These are phyloP conservation scores for Gasteruption jaculator DNA, from an alignment of 2,888 invertebrate genomes.

Conservation along the genomic window DNA sequence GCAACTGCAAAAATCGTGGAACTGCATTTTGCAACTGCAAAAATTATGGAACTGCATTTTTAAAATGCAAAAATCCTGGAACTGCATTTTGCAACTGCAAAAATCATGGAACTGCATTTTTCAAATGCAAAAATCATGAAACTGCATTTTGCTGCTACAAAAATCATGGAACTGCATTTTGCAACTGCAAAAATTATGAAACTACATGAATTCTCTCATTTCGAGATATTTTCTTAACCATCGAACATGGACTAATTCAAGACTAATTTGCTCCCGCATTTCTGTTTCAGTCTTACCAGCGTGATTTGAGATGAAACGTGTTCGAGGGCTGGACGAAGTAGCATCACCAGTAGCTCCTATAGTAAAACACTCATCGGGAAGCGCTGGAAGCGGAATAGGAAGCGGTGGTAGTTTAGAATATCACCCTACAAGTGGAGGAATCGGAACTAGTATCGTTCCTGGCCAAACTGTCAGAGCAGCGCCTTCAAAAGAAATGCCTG, in stretches of 20 bases:
- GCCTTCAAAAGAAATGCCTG: slow-evolving; percentile 50
- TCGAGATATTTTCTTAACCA: too few relatives aligned
- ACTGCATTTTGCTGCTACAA: too few relatives aligned
- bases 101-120: too few relatives aligned
- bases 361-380: slow-evolving; percentile 53
- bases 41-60: too few relatives aligned
- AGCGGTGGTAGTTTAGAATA: slow-evolving; percentile 43
- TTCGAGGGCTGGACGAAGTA: slow-evolving; percentile 51
- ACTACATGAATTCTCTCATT: neutral
- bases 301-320: slow-evolving; percentile 67
- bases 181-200: neutral
- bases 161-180: too few relatives aligned
- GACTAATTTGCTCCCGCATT: too few relatives aligned
- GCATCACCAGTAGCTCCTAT: slow-evolving; percentile 52
- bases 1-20: too few relatives aligned
- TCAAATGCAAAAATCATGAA: too few relatives aligned
- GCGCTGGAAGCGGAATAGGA: slow-evolving; percentile 50
- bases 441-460: slow-evolving; percentile 45
- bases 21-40: too few relatives aligned
- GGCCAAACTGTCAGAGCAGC: slow-evolving; percentile 48
- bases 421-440: slow-evolving; percentile 48
- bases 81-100: too few relatives aligned
- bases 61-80: too few relatives aligned
- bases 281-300: slow-evolving; percentile 56
- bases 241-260: too few relatives aligned